Conservation (phyloP, 2,888 invertebrate genomes). For the Pollenia angustigena region DNA sequence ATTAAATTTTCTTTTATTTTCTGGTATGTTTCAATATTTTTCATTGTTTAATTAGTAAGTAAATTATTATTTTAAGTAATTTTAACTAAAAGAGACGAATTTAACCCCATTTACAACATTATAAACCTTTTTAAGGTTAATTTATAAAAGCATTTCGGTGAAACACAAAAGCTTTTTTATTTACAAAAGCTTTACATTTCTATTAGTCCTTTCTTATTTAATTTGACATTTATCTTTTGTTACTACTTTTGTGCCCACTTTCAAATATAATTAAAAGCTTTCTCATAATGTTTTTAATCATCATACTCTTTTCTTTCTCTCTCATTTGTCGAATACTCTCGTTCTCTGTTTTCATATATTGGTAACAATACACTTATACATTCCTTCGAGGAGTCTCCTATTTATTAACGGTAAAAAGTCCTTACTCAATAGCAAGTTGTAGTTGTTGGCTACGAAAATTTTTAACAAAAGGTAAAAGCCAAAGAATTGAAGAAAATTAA, state of each 20-base stretch:
- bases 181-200: constrained; percentile 38
- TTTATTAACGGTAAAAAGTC: constrained; percentile 38
- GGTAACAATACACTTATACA: not conserved
- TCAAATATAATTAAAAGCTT: constrained; percentile 65
- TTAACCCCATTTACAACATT: not conserved
- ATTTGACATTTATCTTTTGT: constrained; percentile 65
- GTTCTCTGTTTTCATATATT: constrained; percentile 28
- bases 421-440: constrained; percentile 45
- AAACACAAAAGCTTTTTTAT: constrained; percentile 18
- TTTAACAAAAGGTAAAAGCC: constrained; percentile 32
- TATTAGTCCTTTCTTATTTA: constrained; percentile 24
- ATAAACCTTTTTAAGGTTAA: constrained; percentile 26
- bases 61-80: not conserved
- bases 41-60: constrained; percentile 45
- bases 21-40: constrained; percentile 60
- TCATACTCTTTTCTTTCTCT: not conserved
- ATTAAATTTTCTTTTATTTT: constrained; percentile 47
- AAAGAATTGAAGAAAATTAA: constrained; percentile 54
- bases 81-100: not conserved
- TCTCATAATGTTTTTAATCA: not conserved
- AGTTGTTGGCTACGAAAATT: constrained; percentile 36
- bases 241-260: constrained; percentile 37
- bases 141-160: constrained; percentile 4
- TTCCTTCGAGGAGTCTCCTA: not conserved
- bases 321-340: not conserved